phyloP scores from a whole-genome alignment of 1,140 invertebrate genomes.

The Heliconius hewitsoni region DNA sequence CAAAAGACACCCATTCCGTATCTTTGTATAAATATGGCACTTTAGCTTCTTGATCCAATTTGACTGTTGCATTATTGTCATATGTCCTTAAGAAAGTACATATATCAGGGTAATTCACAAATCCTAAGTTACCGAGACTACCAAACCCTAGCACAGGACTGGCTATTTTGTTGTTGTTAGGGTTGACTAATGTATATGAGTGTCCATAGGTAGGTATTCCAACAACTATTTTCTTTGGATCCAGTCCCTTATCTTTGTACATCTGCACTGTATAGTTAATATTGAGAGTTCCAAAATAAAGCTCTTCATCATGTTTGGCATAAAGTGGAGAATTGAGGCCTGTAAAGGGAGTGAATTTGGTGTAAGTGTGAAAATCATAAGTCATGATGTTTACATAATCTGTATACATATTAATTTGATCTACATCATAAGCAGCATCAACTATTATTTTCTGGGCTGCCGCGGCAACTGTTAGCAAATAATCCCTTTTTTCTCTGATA shows the following conservation, averaged over 20 bases:
- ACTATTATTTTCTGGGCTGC: conserved; percentile 88
- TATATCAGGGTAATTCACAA: conserved; percentile 85
- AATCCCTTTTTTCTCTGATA: conserved; percentile 80
- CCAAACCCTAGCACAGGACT: conserved; percentile 88
- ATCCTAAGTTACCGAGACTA: conserved; percentile 85
- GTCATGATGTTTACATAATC: conserved; percentile 95
- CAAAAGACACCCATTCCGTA: conserved; percentile 94
- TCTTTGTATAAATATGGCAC: conserved; percentile 90
- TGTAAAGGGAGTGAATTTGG: conserved; percentile 89
- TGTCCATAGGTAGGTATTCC: conserved; percentile 96
- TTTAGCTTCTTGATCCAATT: conserved; percentile 85
- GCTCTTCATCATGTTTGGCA: conserved; percentile 81
- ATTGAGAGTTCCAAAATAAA: conserved; percentile 88
- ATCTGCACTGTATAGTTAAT: conserved; percentile 91
- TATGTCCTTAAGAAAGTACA: conserved; percentile 84
- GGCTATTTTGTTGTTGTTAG: conserved; percentile 84
- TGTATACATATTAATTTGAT: conserved; percentile 88
- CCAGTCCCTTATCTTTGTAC: conserved; percentile 91
- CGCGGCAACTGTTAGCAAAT: conserved; percentile 88
- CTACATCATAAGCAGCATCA: conserved; percentile 88
- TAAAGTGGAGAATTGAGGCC: conserved; percentile 91
- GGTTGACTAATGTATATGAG: conserved; percentile 87
- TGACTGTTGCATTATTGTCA: conserved; percentile 59
- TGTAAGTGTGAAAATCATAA: conserved; percentile 93
- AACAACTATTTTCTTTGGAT: conserved; percentile 90